Base-by-base conservation (phyloP, 2,888 invertebrate species). In the Hypena proboscidalis region DNA sequence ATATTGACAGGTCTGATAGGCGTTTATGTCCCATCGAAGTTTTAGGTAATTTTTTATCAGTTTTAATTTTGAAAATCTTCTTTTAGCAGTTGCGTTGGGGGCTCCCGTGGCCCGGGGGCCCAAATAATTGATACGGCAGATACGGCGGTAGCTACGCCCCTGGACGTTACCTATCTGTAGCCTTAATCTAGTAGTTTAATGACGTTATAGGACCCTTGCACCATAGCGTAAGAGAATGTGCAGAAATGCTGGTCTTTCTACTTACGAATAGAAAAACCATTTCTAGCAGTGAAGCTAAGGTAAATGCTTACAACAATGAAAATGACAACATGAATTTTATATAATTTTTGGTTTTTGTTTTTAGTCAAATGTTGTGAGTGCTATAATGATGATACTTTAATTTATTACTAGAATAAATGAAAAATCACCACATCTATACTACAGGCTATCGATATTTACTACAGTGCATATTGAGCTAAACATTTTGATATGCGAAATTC, bases 401-500 rank as follows among this genome's bases (percentile, higher is more conserved):
- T 63, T 61, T 61, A 63, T 64, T 61, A 26, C 56, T 44, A 2
- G 42, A 64, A 56, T 56, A 59, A 64, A 64, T 25, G 11, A 49
- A 61, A 63, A 64, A 55, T 63, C 61, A 63, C 26, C 15, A 17
- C 2, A 33, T 22, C 13, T 26, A 26, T 1, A 14, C 5, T 15
- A n/a, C 2, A 1, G 6, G 19, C 2, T 9, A 9, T 4, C 9
- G 10, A 30, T 10, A 19, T 7, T 10, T 26, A 20, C 17, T 9
- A 26, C 13, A 27, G 6, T n/a, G 11, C 9, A 14, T 26, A 33
- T 13, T 35, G 19, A 35, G 35, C 26, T 26, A 26, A 19, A 35
- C 26, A 20, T 26, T 13, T 8, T 33, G 32, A 22, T 8, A 33
- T 22, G 22, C 21, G n/a, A 4, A 21, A 5, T 33, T 22, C 5